Conservation (phyloP, 1,140 invertebrate genomes). For the Cataglyphis hispanica region DNA sequence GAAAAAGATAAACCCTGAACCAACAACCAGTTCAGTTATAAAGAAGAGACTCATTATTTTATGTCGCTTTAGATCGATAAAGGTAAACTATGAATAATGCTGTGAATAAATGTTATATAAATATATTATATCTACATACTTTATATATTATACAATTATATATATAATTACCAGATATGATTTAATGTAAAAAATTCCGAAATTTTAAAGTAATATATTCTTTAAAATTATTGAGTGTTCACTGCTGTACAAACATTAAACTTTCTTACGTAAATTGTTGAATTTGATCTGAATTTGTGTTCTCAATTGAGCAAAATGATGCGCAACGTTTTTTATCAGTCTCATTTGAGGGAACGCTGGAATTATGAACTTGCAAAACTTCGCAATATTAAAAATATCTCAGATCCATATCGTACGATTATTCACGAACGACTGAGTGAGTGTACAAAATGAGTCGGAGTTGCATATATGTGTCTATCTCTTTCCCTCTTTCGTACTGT, state of each 20-base stretch:
- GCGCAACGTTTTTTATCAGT: not conserved
- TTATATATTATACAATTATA: not conserved
- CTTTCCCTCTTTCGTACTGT: too few relatives aligned
- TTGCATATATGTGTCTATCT: not conserved
- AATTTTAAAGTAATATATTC: not conserved
- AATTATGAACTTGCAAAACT: not conserved
- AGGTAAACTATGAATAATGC: not conserved
- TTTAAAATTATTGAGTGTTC: not conserved
- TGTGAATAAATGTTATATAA: not conserved
- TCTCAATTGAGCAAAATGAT: not conserved
- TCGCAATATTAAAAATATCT: constrained; percentile 5
- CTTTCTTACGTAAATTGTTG: not conserved
- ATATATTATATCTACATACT: not conserved
- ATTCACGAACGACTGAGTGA: not conserved
- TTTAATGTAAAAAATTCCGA: not conserved
- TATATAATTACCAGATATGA: not conserved
- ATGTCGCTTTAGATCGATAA: not conserved
- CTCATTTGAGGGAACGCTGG: not conserved
- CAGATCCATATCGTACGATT: not conserved
- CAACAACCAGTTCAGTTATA: too few relatives aligned
- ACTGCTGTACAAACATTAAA: not conserved
- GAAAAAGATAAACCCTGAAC: too few relatives aligned
- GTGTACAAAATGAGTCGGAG: not conserved
- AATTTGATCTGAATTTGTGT: not conserved
- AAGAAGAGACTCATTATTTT: too few relatives aligned